These are phyloP conservation scores for Callospermophilus lateralis DNA, from an alignment of 2,113 vertebrate genomes.

Conservation along the genomic window DNA sequence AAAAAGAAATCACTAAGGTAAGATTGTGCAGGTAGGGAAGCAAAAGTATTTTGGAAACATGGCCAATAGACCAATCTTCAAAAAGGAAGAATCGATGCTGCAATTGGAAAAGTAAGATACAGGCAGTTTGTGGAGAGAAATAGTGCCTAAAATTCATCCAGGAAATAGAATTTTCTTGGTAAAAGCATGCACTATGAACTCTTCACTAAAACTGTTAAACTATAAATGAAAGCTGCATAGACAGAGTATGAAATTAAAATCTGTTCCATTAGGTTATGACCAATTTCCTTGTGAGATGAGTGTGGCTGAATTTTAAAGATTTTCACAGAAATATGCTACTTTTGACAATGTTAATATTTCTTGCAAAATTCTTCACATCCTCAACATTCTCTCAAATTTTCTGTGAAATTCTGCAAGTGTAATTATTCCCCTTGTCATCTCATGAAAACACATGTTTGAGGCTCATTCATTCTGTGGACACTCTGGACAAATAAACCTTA, in stretches of 20 bases:
- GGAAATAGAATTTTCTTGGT: conserved; percentile 36
- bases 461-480: neutral
- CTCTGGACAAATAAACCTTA: neutral
- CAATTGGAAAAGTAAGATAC: neutral
- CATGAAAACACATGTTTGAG: conserved; percentile 51
- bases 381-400: conserved; percentile 68
- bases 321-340: conserved; percentile 82
- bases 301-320: conserved; percentile 82
- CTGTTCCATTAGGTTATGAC: conserved; percentile 79
- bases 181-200: conserved; percentile 47
- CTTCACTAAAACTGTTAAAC: conserved; percentile 61
- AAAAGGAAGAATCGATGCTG: neutral
- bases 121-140: neutral
- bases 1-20: neutral
- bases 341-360: conserved; percentile 84
- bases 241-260: conserved; percentile 83
- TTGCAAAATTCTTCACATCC: conserved; percentile 83
- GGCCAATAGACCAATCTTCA: neutral
- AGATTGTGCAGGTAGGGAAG: neutral
- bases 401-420: conserved; percentile 78
- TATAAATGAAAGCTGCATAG: conserved; percentile 76
- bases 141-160: conserved; percentile 38
- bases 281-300: conserved; percentile 82
- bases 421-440: conserved; percentile 72
- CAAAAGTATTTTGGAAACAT: conserved; percentile 44